Evolutionary conservation across 2,113 vertebrate genomes (phyloP), one percentile per base, ranked within the genome.

Genomic region (Gallinago paraguaiae): DNA sequence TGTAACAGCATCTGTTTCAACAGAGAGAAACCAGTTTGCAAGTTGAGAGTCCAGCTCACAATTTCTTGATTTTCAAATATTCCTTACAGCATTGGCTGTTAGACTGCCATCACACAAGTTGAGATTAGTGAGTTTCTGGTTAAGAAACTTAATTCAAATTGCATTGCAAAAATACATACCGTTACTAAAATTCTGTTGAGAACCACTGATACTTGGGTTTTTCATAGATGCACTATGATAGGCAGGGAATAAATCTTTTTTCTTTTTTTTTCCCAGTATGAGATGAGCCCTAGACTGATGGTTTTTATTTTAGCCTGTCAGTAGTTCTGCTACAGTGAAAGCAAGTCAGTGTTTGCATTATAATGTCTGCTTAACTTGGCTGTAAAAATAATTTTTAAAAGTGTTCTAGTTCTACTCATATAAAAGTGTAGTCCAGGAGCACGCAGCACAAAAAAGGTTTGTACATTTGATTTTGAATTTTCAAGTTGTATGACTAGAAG

Each of bases 311-410:
- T 46, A 90, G 30, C 23, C 14, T 24, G 23, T 82, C 15, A 27
- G 45, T 74, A 86, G 63, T 70, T 63, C 46, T 81, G 28, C 82
- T 86, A 60, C 39, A 56, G 72, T 83, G 60, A 86, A 86, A 92
- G 43, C 27, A 91, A 71, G 54, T 94, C 68, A 93, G 85, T 93
- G 69, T 92, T 90, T 95, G 33, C 82, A 89, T 91, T 90, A 61
- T 80, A 76, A 72, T 30, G 6, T 63, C 77, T 87, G 69, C n/a
- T 84, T 91, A 85, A 96, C 74, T 82, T 87, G 74, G 71, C 86
- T 93, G 57, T 94, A 90, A 94, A 89, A 77, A 37, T 35, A 60
- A 13, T 27, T 81, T 74, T 54, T 1, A 0, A 3, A 79, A 50
- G 30, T 48, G 27, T 83, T 85, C 15, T 65, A 85, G 13, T 10